Conservation (phyloP, 2,797 vertebrate genomes). For the Dromococcyx pavoninus region DNA sequence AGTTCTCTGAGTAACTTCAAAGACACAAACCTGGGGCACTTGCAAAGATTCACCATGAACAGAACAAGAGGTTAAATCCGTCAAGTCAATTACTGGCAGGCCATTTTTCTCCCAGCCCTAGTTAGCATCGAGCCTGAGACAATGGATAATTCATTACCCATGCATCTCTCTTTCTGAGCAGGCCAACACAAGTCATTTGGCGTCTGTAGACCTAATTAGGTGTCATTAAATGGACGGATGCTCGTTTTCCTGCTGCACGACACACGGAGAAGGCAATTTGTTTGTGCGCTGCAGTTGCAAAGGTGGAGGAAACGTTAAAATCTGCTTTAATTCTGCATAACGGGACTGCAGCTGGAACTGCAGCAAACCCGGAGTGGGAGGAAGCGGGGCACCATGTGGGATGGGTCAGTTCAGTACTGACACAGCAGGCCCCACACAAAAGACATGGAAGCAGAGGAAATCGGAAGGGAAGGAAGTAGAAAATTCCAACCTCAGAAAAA, state of each 20-base stretch:
- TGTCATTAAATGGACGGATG: neutral
- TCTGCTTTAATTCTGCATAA: neutral
- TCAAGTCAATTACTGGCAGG: neutral
- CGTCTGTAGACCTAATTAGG: neutral
- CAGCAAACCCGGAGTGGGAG: neutral
- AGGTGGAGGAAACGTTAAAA: neutral
- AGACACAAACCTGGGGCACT: neutral
- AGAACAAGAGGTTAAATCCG: neutral
- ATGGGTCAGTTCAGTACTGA: neutral
- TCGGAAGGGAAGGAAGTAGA: neutral
- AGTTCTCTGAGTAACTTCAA: neutral
- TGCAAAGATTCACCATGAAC: neutral
- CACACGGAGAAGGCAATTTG: neutral
- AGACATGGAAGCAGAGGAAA: neutral
- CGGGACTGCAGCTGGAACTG: neutral
- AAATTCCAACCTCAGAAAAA: neutral
- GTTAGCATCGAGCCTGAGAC: neutral
- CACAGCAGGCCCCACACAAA: neutral
- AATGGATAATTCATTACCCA: constrained; percentile 23
- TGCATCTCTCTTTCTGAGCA: neutral
- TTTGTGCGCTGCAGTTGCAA: neutral
- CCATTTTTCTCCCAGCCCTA: neutral
- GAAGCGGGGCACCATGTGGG: no score
- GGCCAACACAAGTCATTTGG: constrained; percentile 16
- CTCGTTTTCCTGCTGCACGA: neutral